Evolutionary conservation across 2,888 invertebrate species (phyloP).

Genomic region (Tanytarsus gracilentus): DNA sequence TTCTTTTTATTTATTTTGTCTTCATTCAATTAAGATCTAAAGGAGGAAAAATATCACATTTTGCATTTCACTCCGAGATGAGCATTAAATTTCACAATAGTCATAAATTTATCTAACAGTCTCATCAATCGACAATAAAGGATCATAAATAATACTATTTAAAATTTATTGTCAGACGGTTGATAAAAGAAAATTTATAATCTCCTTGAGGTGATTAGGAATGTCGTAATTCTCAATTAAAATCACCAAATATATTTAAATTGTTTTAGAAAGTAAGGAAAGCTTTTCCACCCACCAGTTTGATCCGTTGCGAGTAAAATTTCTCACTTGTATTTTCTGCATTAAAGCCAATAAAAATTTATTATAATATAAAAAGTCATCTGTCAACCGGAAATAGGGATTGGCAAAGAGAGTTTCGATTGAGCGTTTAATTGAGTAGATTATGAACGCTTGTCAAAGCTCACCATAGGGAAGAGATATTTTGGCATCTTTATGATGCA

Average conservation of each 20-base stretch:
- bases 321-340: too few relatives aligned
- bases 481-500: background rate
- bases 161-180: background rate
- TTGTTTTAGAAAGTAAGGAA: too few relatives aligned
- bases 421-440: background rate
- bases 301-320: too few relatives aligned
- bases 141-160: background rate
- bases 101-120: background rate
- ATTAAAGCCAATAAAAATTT: background rate
- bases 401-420: background rate
- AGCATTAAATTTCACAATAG: background rate
- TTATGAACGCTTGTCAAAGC: conserved; percentile 6
- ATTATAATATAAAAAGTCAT: conserved; percentile 2
- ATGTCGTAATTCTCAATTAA: too few relatives aligned
- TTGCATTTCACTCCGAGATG: background rate
- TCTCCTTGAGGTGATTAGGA: too few relatives aligned
- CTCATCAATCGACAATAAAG: background rate
- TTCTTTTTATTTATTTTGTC: background rate
- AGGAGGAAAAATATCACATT: background rate
- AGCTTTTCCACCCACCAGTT: too few relatives aligned
- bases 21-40: conserved; percentile 15
- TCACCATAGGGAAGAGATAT: background rate
- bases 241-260: too few relatives aligned
- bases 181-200: background rate
- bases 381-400: conserved; percentile 2